Conservation (phyloP, 2,797 vertebrate genomes). For the Adelosebastes latens region DNA sequence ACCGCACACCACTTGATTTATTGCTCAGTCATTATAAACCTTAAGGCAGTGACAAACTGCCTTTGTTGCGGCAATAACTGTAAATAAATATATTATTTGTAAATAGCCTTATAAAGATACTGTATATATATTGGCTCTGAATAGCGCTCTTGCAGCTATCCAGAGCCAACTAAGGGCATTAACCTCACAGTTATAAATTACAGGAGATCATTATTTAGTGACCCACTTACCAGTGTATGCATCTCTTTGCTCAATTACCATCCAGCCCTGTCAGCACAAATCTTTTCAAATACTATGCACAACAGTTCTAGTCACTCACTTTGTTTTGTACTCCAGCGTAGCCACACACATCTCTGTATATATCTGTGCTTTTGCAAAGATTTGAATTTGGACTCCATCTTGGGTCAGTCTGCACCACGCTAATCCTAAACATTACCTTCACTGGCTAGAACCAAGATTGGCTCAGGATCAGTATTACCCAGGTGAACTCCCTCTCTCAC, state of each 20-base stretch:
- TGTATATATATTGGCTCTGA: conserved; percentile 54
- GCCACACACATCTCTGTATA: conserved; percentile 16
- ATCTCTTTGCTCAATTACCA: conserved; percentile 59
- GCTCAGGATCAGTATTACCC: conserved; percentile 73
- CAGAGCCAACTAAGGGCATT: conserved; percentile 72
- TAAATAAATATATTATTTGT: conserved; percentile 69
- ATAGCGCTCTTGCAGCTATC: conserved; percentile 56
- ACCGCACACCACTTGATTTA: conserved; percentile 30
- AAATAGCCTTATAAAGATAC: conserved; percentile 66
- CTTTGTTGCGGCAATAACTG: conserved; percentile 70
- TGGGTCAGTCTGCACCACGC: conserved; percentile 32
- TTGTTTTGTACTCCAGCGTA: conserved; percentile 55
- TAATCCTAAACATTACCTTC: conserved; percentile 46
- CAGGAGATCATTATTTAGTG: conserved; percentile 45
- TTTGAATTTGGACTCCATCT: conserved; percentile 46
- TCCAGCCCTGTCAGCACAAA: conserved; percentile 68
- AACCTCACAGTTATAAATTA: conserved; percentile 49
- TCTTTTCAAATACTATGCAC: conserved; percentile 76
- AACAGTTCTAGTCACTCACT: conserved; percentile 67
- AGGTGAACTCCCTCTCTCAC: conserved; percentile 47
- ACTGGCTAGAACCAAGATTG: conserved; percentile 67
- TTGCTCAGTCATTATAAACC: conserved; percentile 44
- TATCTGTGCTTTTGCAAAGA: conserved; percentile 40
- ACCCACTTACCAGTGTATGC: conserved; percentile 52
- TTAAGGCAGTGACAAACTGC: conserved; percentile 45